A percentile compares a stretch with the other conserved stretches of the same genome.
Conservation (phyloP, 2,888 invertebrate genomes). For the Hirudinaria manillensis region DNA sequence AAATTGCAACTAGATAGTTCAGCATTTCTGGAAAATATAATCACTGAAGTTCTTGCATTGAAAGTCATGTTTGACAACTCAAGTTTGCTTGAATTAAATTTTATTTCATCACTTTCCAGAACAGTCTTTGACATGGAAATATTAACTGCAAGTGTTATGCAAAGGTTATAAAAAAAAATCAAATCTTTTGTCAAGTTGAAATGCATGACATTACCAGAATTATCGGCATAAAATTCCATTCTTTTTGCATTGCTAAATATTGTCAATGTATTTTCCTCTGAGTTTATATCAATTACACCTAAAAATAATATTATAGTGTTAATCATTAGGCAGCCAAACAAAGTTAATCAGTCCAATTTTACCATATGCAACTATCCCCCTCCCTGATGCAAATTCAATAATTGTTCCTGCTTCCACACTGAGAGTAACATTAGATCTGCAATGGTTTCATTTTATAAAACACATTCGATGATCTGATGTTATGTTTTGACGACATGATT, state of each 20-base stretch:
- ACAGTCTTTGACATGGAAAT: no score
- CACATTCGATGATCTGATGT: neutral
- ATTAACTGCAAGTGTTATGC: no score
- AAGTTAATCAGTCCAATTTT: neutral
- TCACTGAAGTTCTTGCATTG: neutral
- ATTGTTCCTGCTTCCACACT: neutral
- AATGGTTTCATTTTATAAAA: neutral
- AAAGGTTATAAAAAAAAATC: no score
- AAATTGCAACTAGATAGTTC: neutral
- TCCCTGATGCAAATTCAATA: neutral
- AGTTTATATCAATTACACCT: neutral
- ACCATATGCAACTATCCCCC: neutral
- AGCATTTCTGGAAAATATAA: neutral
- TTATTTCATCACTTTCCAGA: neutral
- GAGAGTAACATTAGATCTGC: conserved; percentile 23
- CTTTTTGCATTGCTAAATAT: neutral
- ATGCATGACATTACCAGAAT: neutral
- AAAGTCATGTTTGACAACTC: neutral
- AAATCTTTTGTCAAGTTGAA: neutral
- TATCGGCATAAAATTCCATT: neutral
- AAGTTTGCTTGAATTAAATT: neutral
- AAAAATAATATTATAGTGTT: neutral
- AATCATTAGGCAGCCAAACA: no score
- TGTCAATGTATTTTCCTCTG: neutral
- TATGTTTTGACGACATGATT: neutral